Percentiles rank a stretch among this genome's conserved stretches.
Conservation (phyloP, 2,888 invertebrate species). For the Sesia bembeciformis region DNA sequence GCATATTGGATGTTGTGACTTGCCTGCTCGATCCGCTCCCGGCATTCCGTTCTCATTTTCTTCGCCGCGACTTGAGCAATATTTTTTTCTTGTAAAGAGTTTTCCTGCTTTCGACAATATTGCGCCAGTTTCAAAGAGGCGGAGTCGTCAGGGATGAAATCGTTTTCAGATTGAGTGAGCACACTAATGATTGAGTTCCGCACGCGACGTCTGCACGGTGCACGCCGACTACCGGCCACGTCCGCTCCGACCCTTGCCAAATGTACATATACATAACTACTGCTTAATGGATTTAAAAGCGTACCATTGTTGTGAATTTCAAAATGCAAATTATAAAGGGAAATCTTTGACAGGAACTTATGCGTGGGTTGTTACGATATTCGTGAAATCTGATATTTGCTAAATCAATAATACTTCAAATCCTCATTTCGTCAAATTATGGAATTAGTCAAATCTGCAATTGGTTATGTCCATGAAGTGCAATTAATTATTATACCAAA, state of each 20-base stretch:
- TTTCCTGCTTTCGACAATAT: conserved; percentile 71
- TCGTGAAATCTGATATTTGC: too few species aligned
- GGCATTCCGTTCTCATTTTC: conserved; percentile 62
- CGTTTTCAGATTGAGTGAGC: conserved; percentile 70
- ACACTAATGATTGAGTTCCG: conserved; percentile 74
- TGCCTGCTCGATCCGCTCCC: conserved; percentile 61
- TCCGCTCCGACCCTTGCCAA: conserved; percentile 44
- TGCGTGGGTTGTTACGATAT: too few species aligned
- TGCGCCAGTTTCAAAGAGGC: conserved; percentile 65
- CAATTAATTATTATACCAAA: too few species aligned
- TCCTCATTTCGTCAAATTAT: too few species aligned
- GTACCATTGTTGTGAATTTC: conserved; percentile 40
- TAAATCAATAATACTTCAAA: too few species aligned
- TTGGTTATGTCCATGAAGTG: too few species aligned
- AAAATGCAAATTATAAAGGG: conserved; percentile 17
- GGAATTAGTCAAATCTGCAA: too few species aligned
- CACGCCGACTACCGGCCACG: conserved; percentile 18
- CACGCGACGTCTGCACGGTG: conserved; percentile 28
- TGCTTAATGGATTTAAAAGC: conserved; percentile 57
- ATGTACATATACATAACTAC: conserved; percentile 25
- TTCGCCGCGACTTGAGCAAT: conserved; percentile 48
- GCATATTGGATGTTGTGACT: conserved; percentile 52
- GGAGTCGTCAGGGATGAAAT: conserved; percentile 59
- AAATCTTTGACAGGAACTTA: not conserved
- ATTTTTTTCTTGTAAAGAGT: conserved; percentile 62